phyloP scores from a whole-genome alignment of 2,888 invertebrate genomes.

The Eretmocerus hayati region DNA sequence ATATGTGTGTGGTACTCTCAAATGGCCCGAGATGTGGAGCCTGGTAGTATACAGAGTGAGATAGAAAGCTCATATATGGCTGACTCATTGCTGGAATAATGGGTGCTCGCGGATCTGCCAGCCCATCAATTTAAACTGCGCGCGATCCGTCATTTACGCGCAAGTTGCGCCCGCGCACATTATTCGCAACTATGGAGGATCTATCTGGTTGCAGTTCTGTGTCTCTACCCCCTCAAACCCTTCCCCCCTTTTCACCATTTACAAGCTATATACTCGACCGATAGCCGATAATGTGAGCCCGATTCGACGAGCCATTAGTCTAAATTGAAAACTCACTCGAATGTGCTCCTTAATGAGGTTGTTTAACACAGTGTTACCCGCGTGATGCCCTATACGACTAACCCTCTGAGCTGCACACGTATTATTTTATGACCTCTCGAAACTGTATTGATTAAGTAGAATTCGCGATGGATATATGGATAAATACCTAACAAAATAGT shows the following conservation, averaged over 20 bases:
- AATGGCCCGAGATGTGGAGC: not conserved
- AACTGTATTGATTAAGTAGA: no score
- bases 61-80: not conserved
- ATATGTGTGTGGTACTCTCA: not conserved
- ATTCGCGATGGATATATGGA: no score
- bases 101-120: not conserved
- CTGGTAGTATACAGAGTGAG: not conserved
- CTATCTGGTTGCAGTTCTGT: no score
- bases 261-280: no score
- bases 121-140: constrained; percentile 14
- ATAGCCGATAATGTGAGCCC: no score
- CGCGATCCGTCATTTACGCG: constrained; percentile 17
- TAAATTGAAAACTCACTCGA: constrained; percentile 18
- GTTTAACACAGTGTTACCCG: not conserved
- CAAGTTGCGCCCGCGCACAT: constrained; percentile 7
- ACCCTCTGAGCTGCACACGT: no score
- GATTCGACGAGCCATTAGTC: constrained; percentile 13
- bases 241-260: no score
- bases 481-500: no score
- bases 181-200: not conserved
- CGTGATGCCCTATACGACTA: no score
- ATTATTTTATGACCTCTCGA: no score
- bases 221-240: no score
- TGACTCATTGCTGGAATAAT: constrained; percentile 9
- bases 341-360: constrained; percentile 16